Conservation (phyloP, 2,888 invertebrate species). For the Criorhina ranunculi region DNA sequence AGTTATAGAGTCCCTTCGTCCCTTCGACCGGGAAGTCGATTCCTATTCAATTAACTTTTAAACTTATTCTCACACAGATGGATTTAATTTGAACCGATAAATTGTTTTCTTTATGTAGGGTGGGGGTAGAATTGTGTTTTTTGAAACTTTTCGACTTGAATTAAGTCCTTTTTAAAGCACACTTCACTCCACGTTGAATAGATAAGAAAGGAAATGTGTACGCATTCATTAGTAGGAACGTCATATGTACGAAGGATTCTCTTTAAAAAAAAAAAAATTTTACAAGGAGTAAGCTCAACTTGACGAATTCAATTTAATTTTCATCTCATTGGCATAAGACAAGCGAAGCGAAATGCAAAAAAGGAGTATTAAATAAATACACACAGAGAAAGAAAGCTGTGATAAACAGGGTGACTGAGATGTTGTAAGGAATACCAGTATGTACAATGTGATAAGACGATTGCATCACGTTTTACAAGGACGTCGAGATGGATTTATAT, state of each 20-base stretch:
- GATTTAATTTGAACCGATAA: constrained; percentile 53
- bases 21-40: constrained; percentile 37
- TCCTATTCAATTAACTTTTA: constrained; percentile 53
- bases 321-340: constrained; percentile 12
- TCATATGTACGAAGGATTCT: neutral
- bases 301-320: constrained; percentile 31
- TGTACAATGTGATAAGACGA: too few species aligned
- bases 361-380: neutral
- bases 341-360: constrained; percentile 22
- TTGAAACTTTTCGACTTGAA: constrained; percentile 19
- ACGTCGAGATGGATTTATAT: too few species aligned
- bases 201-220: neutral
- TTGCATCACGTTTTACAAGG: too few species aligned
- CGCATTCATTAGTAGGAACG: neutral
- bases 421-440: too few species aligned
- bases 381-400: too few species aligned
- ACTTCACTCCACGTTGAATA: neutral
- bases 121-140: neutral
- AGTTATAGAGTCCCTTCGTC: constrained; percentile 19
- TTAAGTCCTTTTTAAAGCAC: constrained; percentile 25
- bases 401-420: too few species aligned
- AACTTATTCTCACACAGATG: constrained; percentile 54
- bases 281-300: neutral
- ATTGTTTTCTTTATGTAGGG: constrained; percentile 8
- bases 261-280: neutral